phyloP scores from a whole-genome alignment of 1,140 invertebrate genomes.

The Heterodera carotae region DNA sequence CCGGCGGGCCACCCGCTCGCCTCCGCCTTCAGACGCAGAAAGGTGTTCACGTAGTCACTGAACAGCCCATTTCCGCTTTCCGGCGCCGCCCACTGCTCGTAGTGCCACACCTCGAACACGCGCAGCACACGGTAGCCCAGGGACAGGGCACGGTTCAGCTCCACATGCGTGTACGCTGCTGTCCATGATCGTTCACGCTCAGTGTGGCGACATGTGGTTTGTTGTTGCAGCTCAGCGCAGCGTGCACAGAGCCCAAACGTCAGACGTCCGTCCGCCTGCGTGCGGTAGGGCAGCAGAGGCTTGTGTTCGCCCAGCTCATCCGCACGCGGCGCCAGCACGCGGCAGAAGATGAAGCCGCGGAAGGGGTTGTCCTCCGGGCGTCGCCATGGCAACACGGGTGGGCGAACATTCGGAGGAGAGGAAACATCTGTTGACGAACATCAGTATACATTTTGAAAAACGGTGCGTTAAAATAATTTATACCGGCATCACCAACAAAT shows the following conservation, averaged over 20 bases:
- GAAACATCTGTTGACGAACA: too few species aligned
- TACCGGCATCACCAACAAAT: too few species aligned
- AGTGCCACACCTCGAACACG: slow-evolving; percentile 30
- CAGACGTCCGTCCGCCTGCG: slow-evolving; percentile 15
- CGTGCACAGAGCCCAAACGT: slow-evolving; percentile 20
- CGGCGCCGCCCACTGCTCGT: slow-evolving; percentile 11
- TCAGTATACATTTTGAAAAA: too few species aligned
- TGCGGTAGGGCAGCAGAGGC: slow-evolving; percentile 2
- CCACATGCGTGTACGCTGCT: slow-evolving; percentile 23
- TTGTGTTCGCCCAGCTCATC: background rate
- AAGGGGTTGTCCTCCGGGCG: slow-evolving; percentile 5
- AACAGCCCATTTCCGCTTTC: slow-evolving; percentile 14
- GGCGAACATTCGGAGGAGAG: background rate
- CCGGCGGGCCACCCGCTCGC: slow-evolving; percentile 35
- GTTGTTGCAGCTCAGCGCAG: slow-evolving; percentile 12
- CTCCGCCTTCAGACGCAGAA: slow-evolving; percentile 9
- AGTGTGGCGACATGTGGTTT: background rate
- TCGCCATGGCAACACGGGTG: background rate
- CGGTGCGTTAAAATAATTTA: too few species aligned
- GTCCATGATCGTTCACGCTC: slow-evolving; percentile 30
- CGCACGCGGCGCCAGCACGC: background rate
- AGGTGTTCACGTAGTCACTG: slow-evolving; percentile 33
- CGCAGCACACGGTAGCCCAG: slow-evolving; percentile 6
- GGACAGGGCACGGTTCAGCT: slow-evolving; percentile 28
- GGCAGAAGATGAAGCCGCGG: background rate